phyloP scores from a whole-genome alignment of 2,113 vertebrate genomes.

The Alligator mississippiensis region DNA sequence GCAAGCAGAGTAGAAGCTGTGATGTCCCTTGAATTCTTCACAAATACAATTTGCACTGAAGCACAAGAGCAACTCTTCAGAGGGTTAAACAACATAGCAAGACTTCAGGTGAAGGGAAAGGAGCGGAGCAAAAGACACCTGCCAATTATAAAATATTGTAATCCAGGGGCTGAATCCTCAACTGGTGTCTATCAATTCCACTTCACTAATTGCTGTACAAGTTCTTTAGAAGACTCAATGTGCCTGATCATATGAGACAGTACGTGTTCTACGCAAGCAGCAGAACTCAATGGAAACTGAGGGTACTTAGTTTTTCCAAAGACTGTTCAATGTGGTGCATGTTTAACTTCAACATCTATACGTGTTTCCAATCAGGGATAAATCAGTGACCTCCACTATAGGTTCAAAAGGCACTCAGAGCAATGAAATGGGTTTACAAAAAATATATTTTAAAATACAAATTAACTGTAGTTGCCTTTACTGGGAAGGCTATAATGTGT shows the following conservation, averaged over 20 bases:
- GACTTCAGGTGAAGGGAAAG: neutral
- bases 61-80: neutral
- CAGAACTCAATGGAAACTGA: neutral
- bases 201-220: neutral
- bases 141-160: neutral
- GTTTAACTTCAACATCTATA: neutral
- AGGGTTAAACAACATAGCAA: neutral
- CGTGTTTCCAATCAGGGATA: neutral
- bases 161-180: neutral
- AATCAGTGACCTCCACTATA: neutral
- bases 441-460: conserved; percentile 20
- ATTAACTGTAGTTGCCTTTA: conserved; percentile 17
- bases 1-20: too few species aligned
- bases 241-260: neutral
- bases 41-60: neutral
- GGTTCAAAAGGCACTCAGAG: neutral
- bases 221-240: neutral
- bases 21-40: neutral
- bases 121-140: neutral
- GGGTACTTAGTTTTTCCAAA: neutral
- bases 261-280: neutral
- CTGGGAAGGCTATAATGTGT: neutral
- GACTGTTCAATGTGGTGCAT: neutral
- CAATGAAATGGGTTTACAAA: neutral
- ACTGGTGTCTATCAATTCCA: neutral